Conservation (phyloP, 2,888 invertebrate genomes). For the Cephus spinipes region DNA sequence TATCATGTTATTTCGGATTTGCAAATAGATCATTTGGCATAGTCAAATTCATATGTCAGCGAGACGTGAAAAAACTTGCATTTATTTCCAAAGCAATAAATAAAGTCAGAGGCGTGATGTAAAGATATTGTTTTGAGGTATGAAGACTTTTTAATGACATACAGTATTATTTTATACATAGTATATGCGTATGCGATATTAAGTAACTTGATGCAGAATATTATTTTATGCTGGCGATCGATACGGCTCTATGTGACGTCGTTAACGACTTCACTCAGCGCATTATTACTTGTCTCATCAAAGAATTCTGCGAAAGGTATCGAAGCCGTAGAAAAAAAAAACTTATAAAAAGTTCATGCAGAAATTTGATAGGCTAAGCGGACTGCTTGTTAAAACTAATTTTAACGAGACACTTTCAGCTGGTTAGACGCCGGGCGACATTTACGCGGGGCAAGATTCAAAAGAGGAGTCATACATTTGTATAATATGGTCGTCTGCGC, state of each 20-base stretch:
- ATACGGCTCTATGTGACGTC: neutral
- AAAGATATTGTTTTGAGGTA: neutral
- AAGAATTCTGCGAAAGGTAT: neutral
- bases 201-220: no score
- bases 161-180: neutral
- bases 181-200: no score
- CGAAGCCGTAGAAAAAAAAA: neutral
- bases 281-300: neutral
- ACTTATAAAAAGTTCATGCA: neutral
- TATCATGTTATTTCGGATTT: no score
- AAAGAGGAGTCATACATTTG: constrained; percentile 82
- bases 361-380: neutral
- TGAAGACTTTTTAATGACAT: neutral
- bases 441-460: constrained; percentile 65
- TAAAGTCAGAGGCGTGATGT: neutral
- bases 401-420: neutral
- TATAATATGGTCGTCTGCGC: constrained; percentile 90
- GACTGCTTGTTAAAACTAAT: neutral
- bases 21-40: no score
- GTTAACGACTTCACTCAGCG: neutral
- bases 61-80: neutral
- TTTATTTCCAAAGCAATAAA: neutral
- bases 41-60: no score
- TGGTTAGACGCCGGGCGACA: neutral
- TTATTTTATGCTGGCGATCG: no score